Evolutionary conservation across 1,140 invertebrate genomes (phyloP), one percentile per base, ranked within the genome.

Genomic region (Drosophila nikananu): DNA sequence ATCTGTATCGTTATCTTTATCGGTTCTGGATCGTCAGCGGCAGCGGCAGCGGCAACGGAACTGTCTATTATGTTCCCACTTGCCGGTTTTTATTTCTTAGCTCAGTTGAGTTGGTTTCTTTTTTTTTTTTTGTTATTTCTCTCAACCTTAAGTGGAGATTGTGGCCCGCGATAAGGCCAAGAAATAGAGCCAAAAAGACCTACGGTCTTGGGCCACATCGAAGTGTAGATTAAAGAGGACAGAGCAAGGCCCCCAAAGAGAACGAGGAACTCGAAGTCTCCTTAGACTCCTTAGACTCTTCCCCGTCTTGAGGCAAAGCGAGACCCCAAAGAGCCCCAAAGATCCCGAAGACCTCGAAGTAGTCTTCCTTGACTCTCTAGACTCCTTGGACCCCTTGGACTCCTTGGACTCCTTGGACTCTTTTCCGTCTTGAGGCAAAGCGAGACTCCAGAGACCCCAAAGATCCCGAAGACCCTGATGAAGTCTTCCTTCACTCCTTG

Each of bases 1-100:
- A 68, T 63, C 65, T 63, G 8, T 63, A 77, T 83, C 81, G 63
- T 42, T 75, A 81, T 81, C 79, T 81, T 58, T 65, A 77, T 66
- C 55, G 80, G 61, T 52, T 72, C 64, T 55, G 58, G 25, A 71
- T 78, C 84, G 75, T 71, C 65, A 70, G 23, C 64, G 71, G 71
- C 65, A 68, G 17, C 60, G 67, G 77, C 44, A 70, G 27, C 27
- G 27, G 27, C 27, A 27, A 86, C 84, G 83, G 83, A 89, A 86
- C 83, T 83, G 83, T 89, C 83, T 86, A 86, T 89, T 86, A 77
- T 63, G 41, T 76, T 57, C 60, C 73, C 61, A 64, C 61, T 55
- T 39, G 21, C 21, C 41, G 15, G 23, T 13, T 30, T 30, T 13
- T 37, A 5, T 30, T 44, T 42, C 42, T 54, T 19, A 57, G 25